These are phyloP conservation scores for Ctenopoma multispine DNA, from an alignment of 2,797 vertebrate species.

Conservation along the genomic window DNA sequence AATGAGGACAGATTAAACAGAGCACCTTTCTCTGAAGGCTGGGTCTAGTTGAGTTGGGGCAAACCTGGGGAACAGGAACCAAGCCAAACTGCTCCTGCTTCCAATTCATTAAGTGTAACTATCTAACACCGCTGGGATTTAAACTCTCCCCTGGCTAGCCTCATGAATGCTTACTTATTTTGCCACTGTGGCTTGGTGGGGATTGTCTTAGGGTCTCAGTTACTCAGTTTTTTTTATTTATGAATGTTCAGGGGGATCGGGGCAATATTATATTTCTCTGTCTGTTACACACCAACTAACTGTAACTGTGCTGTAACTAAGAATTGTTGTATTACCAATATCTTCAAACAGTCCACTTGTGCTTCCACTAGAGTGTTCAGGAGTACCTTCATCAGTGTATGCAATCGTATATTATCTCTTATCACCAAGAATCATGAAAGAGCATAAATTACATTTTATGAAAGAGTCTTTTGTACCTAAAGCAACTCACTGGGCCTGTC, in stretches of 20 bases:
- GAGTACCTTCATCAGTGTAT: conserved; percentile 77
- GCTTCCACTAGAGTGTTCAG: conserved; percentile 75
- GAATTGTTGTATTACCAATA: conserved; percentile 57
- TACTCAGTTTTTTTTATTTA: conserved; percentile 85
- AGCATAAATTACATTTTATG: conserved; percentile 70
- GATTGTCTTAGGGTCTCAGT: conserved; percentile 75
- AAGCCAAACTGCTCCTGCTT: conserved; percentile 63
- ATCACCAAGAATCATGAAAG: conserved; percentile 73
- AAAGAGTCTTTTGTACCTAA: conserved; percentile 67
- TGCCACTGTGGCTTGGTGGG: conserved; percentile 44
- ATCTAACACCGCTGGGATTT: conserved; percentile 64
- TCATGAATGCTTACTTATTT: conserved; percentile 37
- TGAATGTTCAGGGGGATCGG: conserved; percentile 68
- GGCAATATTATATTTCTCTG: conserved; percentile 63
- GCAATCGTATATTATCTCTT: conserved; percentile 73
- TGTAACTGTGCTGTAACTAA: too few relatives aligned
- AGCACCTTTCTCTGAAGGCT: conserved; percentile 82
- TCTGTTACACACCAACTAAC: conserved; percentile 70
- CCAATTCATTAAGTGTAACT: conserved; percentile 76
- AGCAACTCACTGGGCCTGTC: conserved; percentile 59
- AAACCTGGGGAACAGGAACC: conserved; percentile 64
- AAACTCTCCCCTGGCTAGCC: conserved; percentile 56
- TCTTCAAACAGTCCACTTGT: conserved; percentile 75
- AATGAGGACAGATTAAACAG: conserved; percentile 88
- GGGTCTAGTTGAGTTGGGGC: conserved; percentile 65